Evolutionary conservation across 2,888 invertebrate genomes (phyloP).

Genomic region (Harpalus rufipes): DNA sequence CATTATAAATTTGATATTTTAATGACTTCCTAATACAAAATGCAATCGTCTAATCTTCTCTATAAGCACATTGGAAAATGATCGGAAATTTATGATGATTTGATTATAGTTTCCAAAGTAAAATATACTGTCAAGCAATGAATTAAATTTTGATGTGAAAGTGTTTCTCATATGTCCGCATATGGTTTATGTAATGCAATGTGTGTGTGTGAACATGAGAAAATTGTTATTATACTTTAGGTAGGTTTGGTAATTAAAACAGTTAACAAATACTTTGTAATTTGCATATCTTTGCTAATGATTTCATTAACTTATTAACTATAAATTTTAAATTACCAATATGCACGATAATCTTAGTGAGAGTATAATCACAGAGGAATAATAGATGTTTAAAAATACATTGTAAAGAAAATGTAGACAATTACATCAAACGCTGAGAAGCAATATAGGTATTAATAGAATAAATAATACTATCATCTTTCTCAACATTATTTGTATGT

Average conservation of each 20-base stretch:
- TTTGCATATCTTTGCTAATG: constrained; percentile 6
- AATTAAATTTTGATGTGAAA: constrained; percentile 31
- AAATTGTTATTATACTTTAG: constrained; percentile 19
- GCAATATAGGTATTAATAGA: too few species aligned
- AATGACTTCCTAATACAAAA: constrained; percentile 2
- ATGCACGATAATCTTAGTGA: background rate
- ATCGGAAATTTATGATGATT: constrained; percentile 28
- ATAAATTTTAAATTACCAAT: background rate
- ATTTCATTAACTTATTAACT: constrained; percentile 33
- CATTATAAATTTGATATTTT: background rate
- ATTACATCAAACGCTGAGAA: background rate
- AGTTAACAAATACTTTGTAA: constrained; percentile 37
- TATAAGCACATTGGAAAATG: background rate
- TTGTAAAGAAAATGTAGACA: background rate
- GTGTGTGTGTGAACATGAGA: constrained; percentile 2
- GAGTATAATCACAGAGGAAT: background rate
- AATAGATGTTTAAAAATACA: background rate
- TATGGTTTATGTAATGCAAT: constrained; percentile 25
- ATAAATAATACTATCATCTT: too few species aligned
- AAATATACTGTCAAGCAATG: constrained; percentile 28
- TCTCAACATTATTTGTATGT: too few species aligned
- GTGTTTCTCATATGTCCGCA: constrained; percentile 17
- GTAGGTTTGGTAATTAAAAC: constrained; percentile 1
- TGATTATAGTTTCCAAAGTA: constrained; percentile 23
- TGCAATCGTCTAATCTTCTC: background rate